Percentiles rank a stretch among this genome's conserved stretches.
These are phyloP conservation scores for Timema cristinae DNA, from an alignment of 2,888 invertebrate genomes.

Conservation along the genomic window DNA sequence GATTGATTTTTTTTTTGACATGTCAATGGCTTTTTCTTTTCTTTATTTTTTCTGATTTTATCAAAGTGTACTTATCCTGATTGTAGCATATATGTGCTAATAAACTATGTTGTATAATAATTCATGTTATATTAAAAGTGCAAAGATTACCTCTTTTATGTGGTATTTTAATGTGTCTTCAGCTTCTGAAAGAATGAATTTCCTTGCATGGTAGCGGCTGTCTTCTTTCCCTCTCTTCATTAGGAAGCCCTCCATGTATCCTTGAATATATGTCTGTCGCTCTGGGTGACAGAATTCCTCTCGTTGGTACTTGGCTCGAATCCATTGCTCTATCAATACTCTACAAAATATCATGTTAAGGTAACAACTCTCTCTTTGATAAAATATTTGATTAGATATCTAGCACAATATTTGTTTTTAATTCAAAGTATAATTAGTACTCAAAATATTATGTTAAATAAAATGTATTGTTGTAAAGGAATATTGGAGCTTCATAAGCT, in stretches of 20 bases:
- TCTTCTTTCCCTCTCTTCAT: conserved; percentile 89
- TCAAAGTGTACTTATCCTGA: too few relatives aligned
- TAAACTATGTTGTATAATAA: too few relatives aligned
- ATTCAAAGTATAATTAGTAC: too few relatives aligned
- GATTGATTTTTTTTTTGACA: too few relatives aligned
- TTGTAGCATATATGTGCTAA: too few relatives aligned
- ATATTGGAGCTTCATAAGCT: too few relatives aligned
- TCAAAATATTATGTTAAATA: too few relatives aligned
- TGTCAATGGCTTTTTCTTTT: too few relatives aligned
- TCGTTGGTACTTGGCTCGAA: conserved; percentile 83
- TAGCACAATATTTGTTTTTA: background rate
- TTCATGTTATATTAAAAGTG: too few relatives aligned
- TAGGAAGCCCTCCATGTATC: conserved; percentile 78
- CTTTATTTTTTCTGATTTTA: too few relatives aligned
- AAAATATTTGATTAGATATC: background rate
- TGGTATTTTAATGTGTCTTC: conserved; percentile 72
- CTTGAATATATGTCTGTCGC: conserved; percentile 72
- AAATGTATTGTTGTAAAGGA: too few relatives aligned
- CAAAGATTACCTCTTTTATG: conserved; percentile 44
- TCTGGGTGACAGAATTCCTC: conserved; percentile 81
- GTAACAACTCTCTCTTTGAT: background rate
- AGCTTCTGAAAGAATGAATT: conserved; percentile 75
- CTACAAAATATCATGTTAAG: conserved; percentile 46
- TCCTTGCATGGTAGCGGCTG: conserved; percentile 74
- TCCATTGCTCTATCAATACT: conserved; percentile 86